Percentiles rank a stretch among this genome's conserved stretches.
Conservation (phyloP, 1,140 invertebrate genomes). For the Drosophila repleta region DNA sequence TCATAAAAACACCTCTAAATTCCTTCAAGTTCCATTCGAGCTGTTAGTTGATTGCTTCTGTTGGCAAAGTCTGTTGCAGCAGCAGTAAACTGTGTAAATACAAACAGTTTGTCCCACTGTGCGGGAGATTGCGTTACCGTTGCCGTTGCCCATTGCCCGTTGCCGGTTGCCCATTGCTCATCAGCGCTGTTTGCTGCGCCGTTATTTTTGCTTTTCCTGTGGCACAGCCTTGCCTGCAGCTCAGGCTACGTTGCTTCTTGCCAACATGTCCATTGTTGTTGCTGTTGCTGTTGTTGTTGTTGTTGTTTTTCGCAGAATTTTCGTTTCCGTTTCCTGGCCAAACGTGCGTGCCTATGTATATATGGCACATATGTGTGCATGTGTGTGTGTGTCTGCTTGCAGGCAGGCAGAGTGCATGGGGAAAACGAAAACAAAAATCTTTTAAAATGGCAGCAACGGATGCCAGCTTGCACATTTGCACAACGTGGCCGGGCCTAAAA, state of each 20-base stretch:
- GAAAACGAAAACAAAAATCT: conserved; percentile 78
- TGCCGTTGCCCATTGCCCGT: conserved; percentile 7
- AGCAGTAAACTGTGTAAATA: neutral
- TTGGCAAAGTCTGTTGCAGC: no score
- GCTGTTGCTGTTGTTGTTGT: conserved; percentile 49
- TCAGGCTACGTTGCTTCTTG: conserved; percentile 42
- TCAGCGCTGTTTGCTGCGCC: conserved; percentile 79
- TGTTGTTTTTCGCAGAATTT: conserved; percentile 81
- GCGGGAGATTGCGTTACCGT: neutral
- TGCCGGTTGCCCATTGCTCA: conserved; percentile 42
- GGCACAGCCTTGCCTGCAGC: conserved; percentile 45
- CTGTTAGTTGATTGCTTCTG: neutral
- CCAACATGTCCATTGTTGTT: conserved; percentile 47
- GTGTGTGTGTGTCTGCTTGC: conserved; percentile 44
- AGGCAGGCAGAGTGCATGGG: conserved; percentile 56
- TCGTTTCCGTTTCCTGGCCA: conserved; percentile 81
- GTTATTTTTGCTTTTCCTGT: conserved; percentile 75
- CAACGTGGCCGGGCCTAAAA: conserved; percentile 58
- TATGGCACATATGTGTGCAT: conserved; percentile 11
- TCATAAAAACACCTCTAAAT: no score
- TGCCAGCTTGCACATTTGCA: conserved; percentile 81
- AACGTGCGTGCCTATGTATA: conserved; percentile 60
- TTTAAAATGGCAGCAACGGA: conserved; percentile 74
- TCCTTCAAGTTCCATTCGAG: no score
- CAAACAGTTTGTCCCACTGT: conserved; percentile 1